These are phyloP conservation scores for Ginglymostoma cirratum DNA, from an alignment of 2,113 vertebrate species.

Conservation along the genomic window DNA sequence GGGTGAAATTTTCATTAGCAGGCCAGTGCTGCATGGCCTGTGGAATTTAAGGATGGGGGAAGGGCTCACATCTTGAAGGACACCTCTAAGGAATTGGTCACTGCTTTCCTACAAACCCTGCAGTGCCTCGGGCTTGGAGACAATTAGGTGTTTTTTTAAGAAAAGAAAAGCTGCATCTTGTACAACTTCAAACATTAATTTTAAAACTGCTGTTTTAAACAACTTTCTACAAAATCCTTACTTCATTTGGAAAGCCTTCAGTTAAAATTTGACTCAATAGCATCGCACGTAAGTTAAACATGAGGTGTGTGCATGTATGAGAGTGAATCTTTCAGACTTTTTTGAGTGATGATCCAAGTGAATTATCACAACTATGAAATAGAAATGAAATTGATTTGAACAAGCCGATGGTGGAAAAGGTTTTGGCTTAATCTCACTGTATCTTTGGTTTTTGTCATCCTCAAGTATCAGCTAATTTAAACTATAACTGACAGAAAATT, in stretches of 20 bases:
- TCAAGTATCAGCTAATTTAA: neutral
- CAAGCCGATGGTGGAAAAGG: neutral
- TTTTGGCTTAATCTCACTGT: neutral
- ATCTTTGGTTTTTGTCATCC: neutral
- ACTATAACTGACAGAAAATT: neutral
- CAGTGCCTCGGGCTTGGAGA: constrained; percentile 4
- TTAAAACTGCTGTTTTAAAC: neutral
- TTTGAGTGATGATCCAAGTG: no score
- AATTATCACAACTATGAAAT: neutral
- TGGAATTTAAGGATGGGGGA: constrained; percentile 31
- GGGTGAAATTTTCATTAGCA: constrained; percentile 28
- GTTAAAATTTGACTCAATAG: neutral
- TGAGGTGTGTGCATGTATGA: neutral
- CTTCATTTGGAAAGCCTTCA: neutral
- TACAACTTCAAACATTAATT: neutral
- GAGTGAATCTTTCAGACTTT: neutral
- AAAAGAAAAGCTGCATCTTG: neutral
- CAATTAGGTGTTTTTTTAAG: neutral
- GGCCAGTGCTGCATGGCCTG: neutral
- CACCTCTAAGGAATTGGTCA: constrained; percentile 16
- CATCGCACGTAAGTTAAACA: no score
- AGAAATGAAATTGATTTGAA: neutral
- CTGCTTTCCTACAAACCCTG: neutral
- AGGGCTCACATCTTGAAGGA: constrained; percentile 35
- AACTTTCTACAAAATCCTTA: neutral